Evolutionary conservation across 2,888 invertebrate species (phyloP).

Genomic region (Ferdinandea cuprea): DNA sequence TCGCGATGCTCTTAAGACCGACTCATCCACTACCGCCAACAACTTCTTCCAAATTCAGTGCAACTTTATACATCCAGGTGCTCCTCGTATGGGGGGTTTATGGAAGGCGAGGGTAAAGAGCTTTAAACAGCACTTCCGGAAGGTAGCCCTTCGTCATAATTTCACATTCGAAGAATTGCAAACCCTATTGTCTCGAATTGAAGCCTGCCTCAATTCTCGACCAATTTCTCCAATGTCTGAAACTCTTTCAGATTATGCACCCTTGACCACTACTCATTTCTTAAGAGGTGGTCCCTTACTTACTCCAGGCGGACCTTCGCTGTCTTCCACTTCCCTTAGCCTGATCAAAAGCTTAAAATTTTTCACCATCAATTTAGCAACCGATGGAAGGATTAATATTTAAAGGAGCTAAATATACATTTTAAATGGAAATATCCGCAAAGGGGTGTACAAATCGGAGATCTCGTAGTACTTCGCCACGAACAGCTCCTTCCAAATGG

Average conservation of each 20-base stretch:
- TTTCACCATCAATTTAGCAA: neutral
- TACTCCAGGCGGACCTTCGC: neutral
- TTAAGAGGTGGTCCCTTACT: neutral
- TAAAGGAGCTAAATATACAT: too few species aligned
- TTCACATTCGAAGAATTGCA: slow-evolving; percentile 15
- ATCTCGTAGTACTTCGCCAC: too few species aligned
- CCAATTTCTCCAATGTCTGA: slow-evolving; percentile 8
- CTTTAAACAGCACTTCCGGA: slow-evolving; percentile 1
- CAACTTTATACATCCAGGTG: too few species aligned
- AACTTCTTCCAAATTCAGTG: too few species aligned
- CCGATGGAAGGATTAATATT: neutral
- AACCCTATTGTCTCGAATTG: neutral
- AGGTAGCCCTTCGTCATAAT: neutral
- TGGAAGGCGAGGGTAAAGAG: too few species aligned
- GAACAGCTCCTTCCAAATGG: too few species aligned
- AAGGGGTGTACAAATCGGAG: too few species aligned
- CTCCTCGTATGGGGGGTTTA: too few species aligned
- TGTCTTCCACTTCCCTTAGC: neutral
- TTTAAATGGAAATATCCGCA: too few species aligned
- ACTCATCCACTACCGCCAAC: too few species aligned
- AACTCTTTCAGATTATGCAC: neutral
- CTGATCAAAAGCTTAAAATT: neutral
- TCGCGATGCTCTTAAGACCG: too few species aligned
- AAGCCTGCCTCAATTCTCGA: too few species aligned
- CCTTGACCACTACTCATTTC: slow-evolving; percentile 2